Conservation (phyloP, 2,113 vertebrate species). For the Prolemur simus region DNA sequence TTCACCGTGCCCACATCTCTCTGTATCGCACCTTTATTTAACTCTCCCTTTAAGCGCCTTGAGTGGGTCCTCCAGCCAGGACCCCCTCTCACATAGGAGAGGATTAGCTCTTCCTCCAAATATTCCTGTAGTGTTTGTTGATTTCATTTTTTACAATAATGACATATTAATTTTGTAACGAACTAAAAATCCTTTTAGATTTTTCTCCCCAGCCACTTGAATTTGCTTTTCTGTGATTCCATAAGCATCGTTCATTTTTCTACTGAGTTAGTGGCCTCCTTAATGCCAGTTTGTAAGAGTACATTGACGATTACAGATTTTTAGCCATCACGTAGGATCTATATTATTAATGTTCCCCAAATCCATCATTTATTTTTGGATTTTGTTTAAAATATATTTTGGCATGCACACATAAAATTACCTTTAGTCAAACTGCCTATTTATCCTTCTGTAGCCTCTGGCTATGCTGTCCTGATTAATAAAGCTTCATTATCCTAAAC, state of each 20-base stretch:
- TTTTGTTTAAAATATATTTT: background rate
- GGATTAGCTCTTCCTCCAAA: background rate
- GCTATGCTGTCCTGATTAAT: background rate
- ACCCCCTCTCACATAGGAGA: background rate
- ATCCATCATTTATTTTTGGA: background rate
- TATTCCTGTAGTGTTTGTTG: background rate
- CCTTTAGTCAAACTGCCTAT: background rate
- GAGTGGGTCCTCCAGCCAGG: background rate
- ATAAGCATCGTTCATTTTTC: background rate
- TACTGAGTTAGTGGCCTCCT: background rate
- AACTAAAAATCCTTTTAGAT: background rate
- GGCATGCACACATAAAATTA: background rate
- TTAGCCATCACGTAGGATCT: background rate
- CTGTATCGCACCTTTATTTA: background rate
- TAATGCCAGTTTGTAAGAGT: background rate
- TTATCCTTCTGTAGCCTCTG: background rate
- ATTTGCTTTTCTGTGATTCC: background rate
- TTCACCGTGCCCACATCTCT: rapidly evolving
- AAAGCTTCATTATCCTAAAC: background rate
- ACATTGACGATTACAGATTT: background rate
- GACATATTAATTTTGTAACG: background rate
- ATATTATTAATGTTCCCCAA: background rate
- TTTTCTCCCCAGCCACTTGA: background rate
- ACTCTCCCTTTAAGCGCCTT: background rate
- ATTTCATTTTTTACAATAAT: background rate